A percentile compares a stretch with the other conserved stretches of the same genome.
Conservation (phyloP, 2,888 invertebrate species). For the Pheosia tremula region DNA sequence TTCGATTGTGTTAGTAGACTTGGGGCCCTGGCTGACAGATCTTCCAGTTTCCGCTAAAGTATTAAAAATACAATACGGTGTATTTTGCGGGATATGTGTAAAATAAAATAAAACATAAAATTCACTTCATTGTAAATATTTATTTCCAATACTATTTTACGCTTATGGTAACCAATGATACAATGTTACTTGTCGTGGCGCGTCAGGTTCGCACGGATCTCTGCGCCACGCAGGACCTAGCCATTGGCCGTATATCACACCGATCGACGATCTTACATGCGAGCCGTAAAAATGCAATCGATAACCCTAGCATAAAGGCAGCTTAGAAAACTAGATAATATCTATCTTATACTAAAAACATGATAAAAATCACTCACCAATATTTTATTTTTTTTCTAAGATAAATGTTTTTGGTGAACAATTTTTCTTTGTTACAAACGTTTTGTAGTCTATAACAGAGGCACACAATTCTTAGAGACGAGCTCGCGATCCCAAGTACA, state of each 20-base stretch:
- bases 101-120: conserved; percentile 39
- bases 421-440: conserved; percentile 44
- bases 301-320: conserved; percentile 65
- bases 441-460: conserved; percentile 74
- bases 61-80: no score
- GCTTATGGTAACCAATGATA: conserved; percentile 84
- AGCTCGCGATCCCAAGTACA: conserved; percentile 54
- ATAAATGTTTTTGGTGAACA: conserved; percentile 44
- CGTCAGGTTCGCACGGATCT: conserved; percentile 63
- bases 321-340: conserved; percentile 71
- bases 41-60: no score
- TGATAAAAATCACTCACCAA: conserved; percentile 42
- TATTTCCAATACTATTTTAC: conserved; percentile 82
- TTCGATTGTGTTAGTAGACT: no score
- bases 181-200: conserved; percentile 65
- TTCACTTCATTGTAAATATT: conserved; percentile 77
- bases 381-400: conserved; percentile 36
- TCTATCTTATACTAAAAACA: conserved; percentile 49
- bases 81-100: not conserved
- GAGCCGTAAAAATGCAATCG: conserved; percentile 51
- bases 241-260: conserved; percentile 78
- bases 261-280: conserved; percentile 61
- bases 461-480: conserved; percentile 79
- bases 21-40: no score
- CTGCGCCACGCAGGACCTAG: conserved; percentile 58